A percentile compares a stretch with the other conserved stretches of the same genome.
phyloP scores from a whole-genome alignment of 1,140 invertebrate species.

The Eupristina koningsbergeri region DNA sequence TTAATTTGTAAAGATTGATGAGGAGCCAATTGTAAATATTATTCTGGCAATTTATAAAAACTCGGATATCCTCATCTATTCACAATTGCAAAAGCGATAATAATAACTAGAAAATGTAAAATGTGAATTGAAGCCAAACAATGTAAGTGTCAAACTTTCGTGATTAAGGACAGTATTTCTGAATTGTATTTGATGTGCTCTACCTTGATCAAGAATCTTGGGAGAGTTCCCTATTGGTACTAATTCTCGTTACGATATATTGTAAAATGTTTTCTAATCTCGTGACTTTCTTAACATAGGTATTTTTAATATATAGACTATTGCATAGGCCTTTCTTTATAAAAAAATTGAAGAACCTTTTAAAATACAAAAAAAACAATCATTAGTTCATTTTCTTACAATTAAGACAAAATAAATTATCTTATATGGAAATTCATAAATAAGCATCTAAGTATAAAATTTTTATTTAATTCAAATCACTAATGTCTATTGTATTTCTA shows the following conservation, averaged over 20 bases:
- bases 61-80: neutral
- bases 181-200: neutral
- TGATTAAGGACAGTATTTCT: neutral
- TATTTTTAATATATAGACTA: conserved; percentile 9
- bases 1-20: neutral
- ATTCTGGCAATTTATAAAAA: neutral
- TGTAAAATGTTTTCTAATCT: neutral
- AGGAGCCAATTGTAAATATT: neutral
- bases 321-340: neutral
- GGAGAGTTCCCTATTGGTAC: neutral
- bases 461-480: conserved; percentile 6
- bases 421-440: neutral
- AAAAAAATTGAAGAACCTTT: neutral
- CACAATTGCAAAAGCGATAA: neutral
- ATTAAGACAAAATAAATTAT: neutral
- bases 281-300: neutral
- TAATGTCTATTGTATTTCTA: conserved; percentile 20
- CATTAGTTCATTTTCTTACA: neutral
- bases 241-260: neutral
- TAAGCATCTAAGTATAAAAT: neutral
- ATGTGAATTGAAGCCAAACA: neutral
- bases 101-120: neutral
- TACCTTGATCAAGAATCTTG: neutral
- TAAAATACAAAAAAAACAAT: neutral
- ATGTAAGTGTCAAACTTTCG: neutral